Base-by-base conservation (phyloP, 2,797 vertebrate species). In the Propithecus perrieri region DNA sequence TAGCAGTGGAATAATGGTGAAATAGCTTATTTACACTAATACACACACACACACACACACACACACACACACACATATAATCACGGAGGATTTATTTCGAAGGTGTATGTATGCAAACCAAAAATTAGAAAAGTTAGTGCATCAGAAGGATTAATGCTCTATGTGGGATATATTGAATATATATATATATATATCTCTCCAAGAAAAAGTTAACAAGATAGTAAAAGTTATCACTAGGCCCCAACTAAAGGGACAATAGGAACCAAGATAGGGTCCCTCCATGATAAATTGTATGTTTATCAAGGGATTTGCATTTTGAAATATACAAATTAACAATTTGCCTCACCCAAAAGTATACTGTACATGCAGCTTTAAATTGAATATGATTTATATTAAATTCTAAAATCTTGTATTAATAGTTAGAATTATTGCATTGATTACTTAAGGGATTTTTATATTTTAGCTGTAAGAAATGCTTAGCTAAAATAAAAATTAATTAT, bases 401-500 rank as follows among this genome's bases (percentile, higher is more conserved):
- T 79, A 74, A 90, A 10, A 50, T 80, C 61, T 85, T 86, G 3
- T 92, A 18, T 72, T 57, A 94, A 95, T 18, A 87, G 78, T n/a
- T 67, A 65, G 33, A 17, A 76, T 71, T 35, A 50, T 86, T 43
- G 90, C 96, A 96, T 93, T 76, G 91, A 48, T 61, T 89, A 4
- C 91, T 95, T 85, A 28, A 92, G 94, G 86, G 90, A 85, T 41
- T 97, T 76, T 76, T 96, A 65, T 96, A 89, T 97, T 53, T 74
- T 89, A 63, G 85, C 79, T 92, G 78, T 85, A 79, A 97, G 61
- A 92, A 96, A 92, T 33, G 15, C 46, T 91, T 97, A 95, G 96
- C 97, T 97, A 93, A 97, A 97, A 93, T 92, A 67, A 97, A 90
- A 89, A 91, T 84, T 85, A 97, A 91, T 59, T n/a, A 57, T 81